Percentiles rank a stretch among this genome's conserved stretches.
These are phyloP conservation scores for Conistra vaccinii DNA, from an alignment of 2,888 invertebrate genomes.

Conservation along the genomic window DNA sequence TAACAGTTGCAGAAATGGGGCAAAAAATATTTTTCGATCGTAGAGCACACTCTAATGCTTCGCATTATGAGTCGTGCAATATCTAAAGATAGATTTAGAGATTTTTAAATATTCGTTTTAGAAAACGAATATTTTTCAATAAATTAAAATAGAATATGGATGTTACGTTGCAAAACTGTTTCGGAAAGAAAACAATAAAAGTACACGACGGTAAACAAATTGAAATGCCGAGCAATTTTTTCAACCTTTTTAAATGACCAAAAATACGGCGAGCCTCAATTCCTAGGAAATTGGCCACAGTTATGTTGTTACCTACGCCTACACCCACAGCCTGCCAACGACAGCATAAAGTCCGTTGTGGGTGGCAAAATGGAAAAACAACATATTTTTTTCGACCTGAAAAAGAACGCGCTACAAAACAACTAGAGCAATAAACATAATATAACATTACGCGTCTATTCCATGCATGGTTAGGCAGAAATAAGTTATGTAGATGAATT, in stretches of 20 bases:
- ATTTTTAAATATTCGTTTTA: too few species aligned
- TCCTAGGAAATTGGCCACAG: slow-evolving; percentile 40
- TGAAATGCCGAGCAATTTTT: slow-evolving; percentile 15
- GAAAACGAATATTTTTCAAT: neutral
- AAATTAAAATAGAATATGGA: neutral
- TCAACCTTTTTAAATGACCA: slow-evolving; percentile 10
- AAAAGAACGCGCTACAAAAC: slow-evolving; percentile 17
- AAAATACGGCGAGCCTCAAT: slow-evolving; percentile 14
- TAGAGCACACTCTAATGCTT: too few species aligned
- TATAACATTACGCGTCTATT: neutral
- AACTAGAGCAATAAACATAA: neutral
- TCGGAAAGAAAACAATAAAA: neutral
- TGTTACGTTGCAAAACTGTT: neutral
- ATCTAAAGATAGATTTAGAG: too few species aligned
- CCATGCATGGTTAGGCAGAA: neutral
- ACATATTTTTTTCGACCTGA: slow-evolving; percentile 2
- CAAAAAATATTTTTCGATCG: too few species aligned
- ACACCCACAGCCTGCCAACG: slow-evolving; percentile 16
- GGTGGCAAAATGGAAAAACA: slow-evolving; percentile 25
- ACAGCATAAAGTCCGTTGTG: slow-evolving; percentile 20
- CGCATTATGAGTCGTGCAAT: too few species aligned
- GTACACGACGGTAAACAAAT: slow-evolving; percentile 1
- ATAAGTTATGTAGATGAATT: neutral
- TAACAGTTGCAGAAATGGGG: too few species aligned
- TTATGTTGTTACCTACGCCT: slow-evolving; percentile 11